Conservation (phyloP, 2,888 invertebrate species). For the Malthinus seriepunctatus region DNA sequence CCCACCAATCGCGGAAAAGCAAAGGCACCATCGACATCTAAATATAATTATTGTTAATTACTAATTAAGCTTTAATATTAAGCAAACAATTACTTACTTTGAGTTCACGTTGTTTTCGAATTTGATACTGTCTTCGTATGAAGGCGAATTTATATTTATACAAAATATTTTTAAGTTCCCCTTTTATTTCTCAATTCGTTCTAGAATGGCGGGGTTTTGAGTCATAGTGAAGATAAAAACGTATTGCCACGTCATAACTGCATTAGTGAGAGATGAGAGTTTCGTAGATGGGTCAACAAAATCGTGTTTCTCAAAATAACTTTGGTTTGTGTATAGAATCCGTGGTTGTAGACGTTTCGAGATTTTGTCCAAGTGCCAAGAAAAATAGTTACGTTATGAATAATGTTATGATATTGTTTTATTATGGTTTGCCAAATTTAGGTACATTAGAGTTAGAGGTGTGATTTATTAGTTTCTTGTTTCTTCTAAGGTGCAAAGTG, state of each 20-base stretch:
- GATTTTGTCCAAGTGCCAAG: too few relatives aligned
- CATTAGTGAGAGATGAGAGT: conserved; percentile 5
- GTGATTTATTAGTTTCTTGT: too few relatives aligned
- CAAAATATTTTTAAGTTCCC: conserved; percentile 9
- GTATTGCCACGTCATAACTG: background rate
- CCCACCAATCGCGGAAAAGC: conserved; percentile 87
- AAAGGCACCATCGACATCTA: conserved; percentile 57
- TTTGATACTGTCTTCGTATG: conserved; percentile 2
- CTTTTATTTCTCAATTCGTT: conserved; percentile 4
- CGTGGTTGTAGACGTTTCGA: too few relatives aligned
- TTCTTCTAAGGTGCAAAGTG: too few relatives aligned
- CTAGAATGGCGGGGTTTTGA: conserved; percentile 13
- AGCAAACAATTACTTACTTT: background rate
- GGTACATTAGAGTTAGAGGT: too few relatives aligned
- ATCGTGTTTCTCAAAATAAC: conserved; percentile 14
- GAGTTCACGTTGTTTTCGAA: conserved; percentile 1
- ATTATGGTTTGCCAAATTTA: too few relatives aligned
- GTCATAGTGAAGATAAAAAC: conserved; percentile 11
- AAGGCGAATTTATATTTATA: conserved; percentile 11
- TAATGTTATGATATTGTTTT: too few relatives aligned
- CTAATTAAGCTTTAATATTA: background rate
- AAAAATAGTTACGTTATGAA: too few relatives aligned
- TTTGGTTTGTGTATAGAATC: background rate
- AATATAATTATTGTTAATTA: background rate
- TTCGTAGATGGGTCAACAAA: background rate